Conservation (phyloP, 2,113 vertebrate genomes). For the Lontra canadensis region DNA sequence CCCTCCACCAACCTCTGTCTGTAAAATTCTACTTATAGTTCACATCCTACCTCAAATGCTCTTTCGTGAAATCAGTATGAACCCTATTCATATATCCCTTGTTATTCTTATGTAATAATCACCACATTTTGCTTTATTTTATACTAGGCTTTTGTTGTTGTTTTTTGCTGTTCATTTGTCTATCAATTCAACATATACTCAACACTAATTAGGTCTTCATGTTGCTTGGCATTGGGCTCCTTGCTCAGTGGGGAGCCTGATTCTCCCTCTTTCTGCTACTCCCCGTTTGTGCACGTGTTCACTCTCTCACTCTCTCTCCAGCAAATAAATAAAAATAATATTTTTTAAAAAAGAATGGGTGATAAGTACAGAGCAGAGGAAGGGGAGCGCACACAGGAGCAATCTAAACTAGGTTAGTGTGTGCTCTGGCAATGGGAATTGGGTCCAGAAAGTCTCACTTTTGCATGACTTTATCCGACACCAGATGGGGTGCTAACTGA, state of each 20-base stretch:
- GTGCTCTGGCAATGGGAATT: background rate
- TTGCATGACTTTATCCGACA: background rate
- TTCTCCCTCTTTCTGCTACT: no score
- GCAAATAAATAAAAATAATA: no score
- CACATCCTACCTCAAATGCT: background rate
- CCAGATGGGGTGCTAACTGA: background rate
- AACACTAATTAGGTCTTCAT: background rate
- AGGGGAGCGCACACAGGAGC: no score
- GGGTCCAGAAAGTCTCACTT: background rate
- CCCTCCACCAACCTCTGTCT: background rate
- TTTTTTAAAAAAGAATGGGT: background rate
- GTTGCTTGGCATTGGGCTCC: background rate
- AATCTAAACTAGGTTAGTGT: background rate
- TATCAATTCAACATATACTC: background rate
- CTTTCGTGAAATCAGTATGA: background rate
- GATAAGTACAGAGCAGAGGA: background rate
- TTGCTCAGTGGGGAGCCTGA: no score
- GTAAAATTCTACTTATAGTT: background rate
- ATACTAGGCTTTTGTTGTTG: background rate
- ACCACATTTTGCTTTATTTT: conserved; percentile 37
- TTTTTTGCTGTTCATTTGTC: background rate
- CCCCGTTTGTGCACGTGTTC: no score
- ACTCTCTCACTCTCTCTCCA: no score
- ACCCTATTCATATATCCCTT: background rate
- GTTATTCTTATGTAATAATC: background rate